Percentiles rank a stretch among this genome's conserved stretches.
Conservation (phyloP, 2,113 vertebrate genomes). For the Callocephalon fimbriatum region DNA sequence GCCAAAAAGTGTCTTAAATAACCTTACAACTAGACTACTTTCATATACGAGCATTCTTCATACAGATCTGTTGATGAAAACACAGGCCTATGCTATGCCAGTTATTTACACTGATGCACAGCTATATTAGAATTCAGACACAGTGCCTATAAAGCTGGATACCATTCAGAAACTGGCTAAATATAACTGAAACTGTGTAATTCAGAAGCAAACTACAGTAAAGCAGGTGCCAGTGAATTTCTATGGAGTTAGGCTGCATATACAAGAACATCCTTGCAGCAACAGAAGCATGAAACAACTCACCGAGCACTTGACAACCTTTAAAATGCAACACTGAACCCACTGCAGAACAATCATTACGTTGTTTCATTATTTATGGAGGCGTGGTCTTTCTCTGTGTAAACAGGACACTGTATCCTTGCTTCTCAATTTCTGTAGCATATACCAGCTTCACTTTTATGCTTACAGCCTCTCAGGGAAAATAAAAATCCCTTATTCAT, state of each 20-base stretch:
- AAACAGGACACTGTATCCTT: conserved; percentile 21
- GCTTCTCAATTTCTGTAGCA: neutral
- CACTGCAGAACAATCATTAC: neutral
- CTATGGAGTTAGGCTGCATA: neutral
- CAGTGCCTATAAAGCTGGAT: neutral
- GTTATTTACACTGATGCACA: neutral
- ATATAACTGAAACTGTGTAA: neutral
- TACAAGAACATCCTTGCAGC: neutral
- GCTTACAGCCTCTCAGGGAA: neutral
- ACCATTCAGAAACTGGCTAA: neutral
- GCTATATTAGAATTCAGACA: neutral
- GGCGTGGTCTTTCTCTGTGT: neutral
- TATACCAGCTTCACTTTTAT: neutral
- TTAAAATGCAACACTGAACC: neutral
- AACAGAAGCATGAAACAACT: neutral
- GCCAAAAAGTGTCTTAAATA: neutral
- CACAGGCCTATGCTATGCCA: neutral
- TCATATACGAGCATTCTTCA: neutral
- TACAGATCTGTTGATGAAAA: neutral
- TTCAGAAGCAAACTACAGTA: neutral
- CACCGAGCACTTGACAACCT: neutral
- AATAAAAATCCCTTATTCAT: neutral
- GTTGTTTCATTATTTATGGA: conserved; percentile 68
- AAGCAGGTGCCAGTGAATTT: neutral
- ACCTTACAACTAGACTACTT: neutral